Evolutionary conservation across 2,113 vertebrate species (phyloP), one percentile per base, ranked within the genome.

Genomic region (Clarias macrocephalus): DNA sequence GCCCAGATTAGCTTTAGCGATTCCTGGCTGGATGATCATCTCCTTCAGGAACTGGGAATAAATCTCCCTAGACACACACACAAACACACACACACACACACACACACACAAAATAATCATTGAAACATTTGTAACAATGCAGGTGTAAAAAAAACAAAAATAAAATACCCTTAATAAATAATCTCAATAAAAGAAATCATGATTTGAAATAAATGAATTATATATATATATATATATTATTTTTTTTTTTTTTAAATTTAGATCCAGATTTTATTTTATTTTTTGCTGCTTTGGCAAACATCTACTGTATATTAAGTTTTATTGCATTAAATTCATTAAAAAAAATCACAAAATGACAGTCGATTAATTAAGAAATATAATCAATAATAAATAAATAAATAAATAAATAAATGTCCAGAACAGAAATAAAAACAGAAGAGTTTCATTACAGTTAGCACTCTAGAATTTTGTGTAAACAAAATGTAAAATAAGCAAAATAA

Each of bases 21-120:
- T 98, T 72, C 98, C 98, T 0, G 98, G 98, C 93, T 99, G 98
- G 86, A 99, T 99, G 88, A 99, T 99, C 98, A 99, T 99, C 91
- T 99, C 98, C 89, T 96, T 97, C 59, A 99, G 92, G 90, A 99
- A 99, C 94, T 99, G 98, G 21, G 96, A 92, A 83, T 99, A 99
- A 0, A 97, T 91, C 86, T 98, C 98, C 94, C 98, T 99, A 88
- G 15, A 48, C 16, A 76, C 23, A 76, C 28, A 63, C 37, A 52
- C 57, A 62, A 15, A 63, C 13, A 48, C 72, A 76, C 33, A 52
- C 65, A 70, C 62, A 66, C 42, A 57, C 52, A 56, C 48, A 25
- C 42, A 3, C 2, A 28, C 9, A 13, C 19, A 30, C 1, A 3
- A 37, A 37, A 37, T 37, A 37, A 37, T 37, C 33, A 37, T 3